These are phyloP conservation scores for Camponotus fellah DNA, from an alignment of 2,888 invertebrate species.

Conservation along the genomic window DNA sequence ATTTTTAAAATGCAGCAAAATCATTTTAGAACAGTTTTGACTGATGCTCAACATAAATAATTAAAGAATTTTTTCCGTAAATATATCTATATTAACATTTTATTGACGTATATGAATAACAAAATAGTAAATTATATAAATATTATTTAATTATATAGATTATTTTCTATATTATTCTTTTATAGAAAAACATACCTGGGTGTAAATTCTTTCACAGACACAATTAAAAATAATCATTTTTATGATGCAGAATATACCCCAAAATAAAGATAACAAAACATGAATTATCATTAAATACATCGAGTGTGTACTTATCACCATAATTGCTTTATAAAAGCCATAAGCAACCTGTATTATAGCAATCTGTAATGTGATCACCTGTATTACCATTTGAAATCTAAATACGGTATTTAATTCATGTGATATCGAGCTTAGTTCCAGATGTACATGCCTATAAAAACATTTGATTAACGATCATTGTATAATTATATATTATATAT, in stretches of 20 bases:
- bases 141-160: not conserved
- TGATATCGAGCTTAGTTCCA: not conserved
- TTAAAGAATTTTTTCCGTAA: too few relatives aligned
- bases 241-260: not conserved
- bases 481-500: too few relatives aligned
- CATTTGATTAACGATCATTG: not conserved
- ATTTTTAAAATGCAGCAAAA: not conserved
- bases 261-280: not conserved
- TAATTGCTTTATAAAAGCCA: not conserved
- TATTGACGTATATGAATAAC: not conserved
- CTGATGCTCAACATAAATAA: too few relatives aligned
- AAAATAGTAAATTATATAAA: not conserved
- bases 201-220: not conserved
- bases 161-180: not conserved
- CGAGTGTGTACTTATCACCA: not conserved
- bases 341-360: too few relatives aligned
- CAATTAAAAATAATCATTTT: constrained; percentile 1
- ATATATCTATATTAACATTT: not conserved
- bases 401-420: constrained; percentile 9
- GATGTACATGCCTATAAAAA: constrained; percentile 2
- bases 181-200: not conserved
- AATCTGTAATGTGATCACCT: not conserved
- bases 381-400: constrained; percentile 8
- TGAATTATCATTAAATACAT: not conserved
- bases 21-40: too few relatives aligned